Evolutionary conservation across 37 sponge, comb jelly and placozoan genomes (phyloP).

Genomic region (Crambe crambe): DNA sequence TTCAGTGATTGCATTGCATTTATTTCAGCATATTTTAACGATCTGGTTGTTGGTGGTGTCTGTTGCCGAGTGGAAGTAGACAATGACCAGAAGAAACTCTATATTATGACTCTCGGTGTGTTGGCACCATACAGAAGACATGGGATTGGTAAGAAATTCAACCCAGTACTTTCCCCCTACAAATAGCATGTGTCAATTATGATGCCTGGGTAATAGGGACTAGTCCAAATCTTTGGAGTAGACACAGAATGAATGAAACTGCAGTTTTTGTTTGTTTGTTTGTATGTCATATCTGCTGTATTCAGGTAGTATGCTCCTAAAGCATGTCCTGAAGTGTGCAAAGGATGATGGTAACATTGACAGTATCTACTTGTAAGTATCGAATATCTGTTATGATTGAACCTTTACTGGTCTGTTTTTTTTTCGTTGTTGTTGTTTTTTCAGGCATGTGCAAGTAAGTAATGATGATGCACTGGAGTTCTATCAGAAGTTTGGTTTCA

Average conservation of each 20-base stretch:
- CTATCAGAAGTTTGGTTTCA: slow-evolving; percentile 92
- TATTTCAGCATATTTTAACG: slow-evolving; percentile 91
- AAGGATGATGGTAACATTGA: slow-evolving; percentile 70
- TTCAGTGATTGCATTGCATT: no score
- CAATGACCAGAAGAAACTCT: slow-evolving; percentile 69
- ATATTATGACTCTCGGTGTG: slow-evolving; percentile 98
- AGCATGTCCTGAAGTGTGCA: slow-evolving; percentile 77
- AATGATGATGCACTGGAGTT: slow-evolving; percentile 95
- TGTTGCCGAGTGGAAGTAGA: slow-evolving; percentile 90
- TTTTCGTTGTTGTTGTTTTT: not conserved
- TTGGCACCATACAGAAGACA: slow-evolving; percentile 89
- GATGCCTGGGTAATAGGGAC: no score
- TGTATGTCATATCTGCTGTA: no score
- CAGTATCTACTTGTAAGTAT: slow-evolving; percentile 79
- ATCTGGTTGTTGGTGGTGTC: slow-evolving; percentile 94
- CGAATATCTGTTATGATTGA: not conserved
- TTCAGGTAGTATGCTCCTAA: slow-evolving; percentile 70
- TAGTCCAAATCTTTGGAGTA: no score
- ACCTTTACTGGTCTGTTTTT: not conserved
- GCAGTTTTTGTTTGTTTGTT: no score
- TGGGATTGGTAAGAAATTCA: slow-evolving; percentile 77
- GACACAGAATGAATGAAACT: no score
- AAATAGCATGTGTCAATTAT: no score
- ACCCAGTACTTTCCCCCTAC: no score
- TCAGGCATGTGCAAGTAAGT: slow-evolving; percentile 90